Percentiles rank a stretch among this genome's conserved stretches.
Evolutionary conservation across 2,888 invertebrate genomes (phyloP).

Genomic region (Myopa testacea): DNA sequence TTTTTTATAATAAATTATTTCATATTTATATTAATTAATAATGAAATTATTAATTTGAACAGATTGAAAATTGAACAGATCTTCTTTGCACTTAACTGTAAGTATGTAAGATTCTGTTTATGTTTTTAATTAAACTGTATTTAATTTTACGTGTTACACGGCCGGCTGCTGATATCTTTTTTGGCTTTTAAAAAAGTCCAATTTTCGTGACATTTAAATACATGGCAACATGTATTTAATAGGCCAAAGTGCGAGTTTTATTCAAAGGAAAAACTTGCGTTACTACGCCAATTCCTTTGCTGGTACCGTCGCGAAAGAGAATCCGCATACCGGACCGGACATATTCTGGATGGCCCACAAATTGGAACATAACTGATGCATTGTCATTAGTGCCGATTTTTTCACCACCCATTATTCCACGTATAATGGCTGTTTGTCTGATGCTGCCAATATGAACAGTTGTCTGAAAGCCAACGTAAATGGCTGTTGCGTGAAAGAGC

Average conservation of each 20-base stretch:
- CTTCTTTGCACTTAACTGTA: slow-evolving; percentile 30
- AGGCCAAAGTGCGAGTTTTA: slow-evolving; percentile 48
- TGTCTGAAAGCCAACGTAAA: slow-evolving; percentile 87
- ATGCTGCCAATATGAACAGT: slow-evolving; percentile 97
- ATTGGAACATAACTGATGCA: slow-evolving; percentile 88
- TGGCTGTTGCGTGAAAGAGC: slow-evolving; percentile 87
- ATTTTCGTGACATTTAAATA: not conserved
- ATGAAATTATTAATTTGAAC: not conserved
- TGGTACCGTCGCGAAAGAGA: slow-evolving; percentile 84
- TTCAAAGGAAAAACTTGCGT: slow-evolving; percentile 79
- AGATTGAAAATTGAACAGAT: too few species aligned
- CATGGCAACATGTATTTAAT: slow-evolving; percentile 23
- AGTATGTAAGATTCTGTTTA: slow-evolving; percentile 5
- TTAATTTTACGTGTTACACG: slow-evolving; percentile 47
- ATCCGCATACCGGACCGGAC: slow-evolving; percentile 81
- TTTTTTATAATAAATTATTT: slow-evolving; percentile 14
- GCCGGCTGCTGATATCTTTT: slow-evolving; percentile 34
- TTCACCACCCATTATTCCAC: slow-evolving; percentile 75
- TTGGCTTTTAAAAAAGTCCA: slow-evolving; percentile 6
- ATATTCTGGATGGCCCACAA: slow-evolving; percentile 90
- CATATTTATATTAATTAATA: not conserved
- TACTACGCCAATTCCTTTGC: slow-evolving; percentile 88
- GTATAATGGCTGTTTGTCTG: slow-evolving; percentile 92
- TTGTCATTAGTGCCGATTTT: slow-evolving; percentile 81
- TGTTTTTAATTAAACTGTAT: slow-evolving; percentile 47